phyloP scores from a whole-genome alignment of 2,888 invertebrate species.

The Lagria hirta region DNA sequence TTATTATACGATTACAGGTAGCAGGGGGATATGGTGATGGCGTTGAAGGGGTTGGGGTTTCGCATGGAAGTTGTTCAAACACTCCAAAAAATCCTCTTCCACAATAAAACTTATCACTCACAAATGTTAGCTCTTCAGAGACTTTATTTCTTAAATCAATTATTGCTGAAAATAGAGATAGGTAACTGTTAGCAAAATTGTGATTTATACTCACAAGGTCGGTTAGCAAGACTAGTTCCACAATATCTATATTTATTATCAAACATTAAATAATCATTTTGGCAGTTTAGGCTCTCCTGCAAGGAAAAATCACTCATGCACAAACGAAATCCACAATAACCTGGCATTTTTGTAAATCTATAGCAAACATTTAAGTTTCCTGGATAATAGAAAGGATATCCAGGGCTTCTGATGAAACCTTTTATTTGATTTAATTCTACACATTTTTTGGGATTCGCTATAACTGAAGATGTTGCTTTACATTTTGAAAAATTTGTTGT shows the following conservation, averaged over 20 bases:
- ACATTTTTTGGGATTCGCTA: slow-evolving; percentile 38
- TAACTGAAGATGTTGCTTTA: slow-evolving; percentile 15
- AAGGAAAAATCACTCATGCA: slow-evolving; percentile 54
- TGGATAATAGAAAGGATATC: slow-evolving; percentile 55
- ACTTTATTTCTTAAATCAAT: slow-evolving; percentile 33
- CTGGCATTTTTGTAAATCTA: slow-evolving; percentile 52
- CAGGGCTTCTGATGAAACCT: slow-evolving; percentile 54
- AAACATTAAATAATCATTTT: slow-evolving; percentile 53
- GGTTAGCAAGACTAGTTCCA: slow-evolving; percentile 49
- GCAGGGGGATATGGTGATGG: slow-evolving; percentile 17
- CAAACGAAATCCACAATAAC: slow-evolving; percentile 51
- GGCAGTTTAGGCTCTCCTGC: slow-evolving; percentile 51
- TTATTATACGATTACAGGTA: slow-evolving; percentile 39
- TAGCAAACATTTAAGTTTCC: slow-evolving; percentile 53
- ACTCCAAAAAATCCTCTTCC: slow-evolving; percentile 54
- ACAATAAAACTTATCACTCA: slow-evolving; percentile 48
- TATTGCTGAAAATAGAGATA: slow-evolving; percentile 33
- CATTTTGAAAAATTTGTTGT: slow-evolving; percentile 26
- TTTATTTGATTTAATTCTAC: slow-evolving; percentile 42
- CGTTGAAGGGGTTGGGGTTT: slow-evolving; percentile 19
- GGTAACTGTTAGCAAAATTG: slow-evolving; percentile 10
- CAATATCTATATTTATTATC: slow-evolving; percentile 51
- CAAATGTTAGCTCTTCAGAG: slow-evolving; percentile 50
- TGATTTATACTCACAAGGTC: slow-evolving; percentile 44
- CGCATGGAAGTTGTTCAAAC: slow-evolving; percentile 53